phyloP scores from a whole-genome alignment of 1,140 invertebrate genomes.

The Bicyclus anynana region DNA sequence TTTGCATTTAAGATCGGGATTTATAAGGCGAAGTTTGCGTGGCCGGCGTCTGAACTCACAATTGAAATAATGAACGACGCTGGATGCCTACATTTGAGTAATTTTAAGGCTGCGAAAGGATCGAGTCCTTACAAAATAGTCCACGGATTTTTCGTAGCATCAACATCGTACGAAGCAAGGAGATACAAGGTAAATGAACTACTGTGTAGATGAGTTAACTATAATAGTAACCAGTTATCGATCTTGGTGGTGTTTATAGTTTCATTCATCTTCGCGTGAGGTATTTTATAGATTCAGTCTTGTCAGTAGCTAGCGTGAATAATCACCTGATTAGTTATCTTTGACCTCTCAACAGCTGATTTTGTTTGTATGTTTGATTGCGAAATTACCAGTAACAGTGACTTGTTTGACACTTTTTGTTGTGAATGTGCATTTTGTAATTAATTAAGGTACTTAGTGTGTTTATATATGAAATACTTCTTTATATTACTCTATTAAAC shows the following conservation, averaged over 20 bases:
- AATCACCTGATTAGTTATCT: slow-evolving; percentile 69
- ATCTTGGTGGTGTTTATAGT: background rate
- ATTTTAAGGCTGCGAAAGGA: slow-evolving; percentile 86
- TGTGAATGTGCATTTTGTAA: background rate
- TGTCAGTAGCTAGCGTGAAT: slow-evolving; percentile 26
- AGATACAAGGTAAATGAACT: slow-evolving; percentile 81
- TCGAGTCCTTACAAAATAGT: slow-evolving; percentile 86
- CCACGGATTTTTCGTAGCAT: slow-evolving; percentile 86
- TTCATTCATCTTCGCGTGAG: background rate
- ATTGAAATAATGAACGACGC: slow-evolving; percentile 80
- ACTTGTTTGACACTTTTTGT: slow-evolving; percentile 9
- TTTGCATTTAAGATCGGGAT: slow-evolving; percentile 22
- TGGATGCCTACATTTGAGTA: slow-evolving; percentile 87
- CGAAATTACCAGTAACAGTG: too few species aligned
- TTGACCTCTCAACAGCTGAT: slow-evolving; percentile 60
- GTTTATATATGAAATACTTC: too few species aligned
- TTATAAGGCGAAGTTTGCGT: slow-evolving; percentile 24
- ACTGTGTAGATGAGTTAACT: background rate
- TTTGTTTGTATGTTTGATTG: slow-evolving; percentile 25
- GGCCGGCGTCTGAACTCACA: slow-evolving; percentile 41
- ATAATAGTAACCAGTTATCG: slow-evolving; percentile 2
- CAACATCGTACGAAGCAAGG: slow-evolving; percentile 82
- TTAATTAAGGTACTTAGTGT: too few species aligned
- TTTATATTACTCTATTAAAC: too few species aligned
- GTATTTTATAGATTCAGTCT: slow-evolving; percentile 15